Evolutionary conservation across 2,113 vertebrate species (phyloP), one percentile per base, ranked within the genome.

Genomic region (Phalacrocorax brasilianus): DNA sequence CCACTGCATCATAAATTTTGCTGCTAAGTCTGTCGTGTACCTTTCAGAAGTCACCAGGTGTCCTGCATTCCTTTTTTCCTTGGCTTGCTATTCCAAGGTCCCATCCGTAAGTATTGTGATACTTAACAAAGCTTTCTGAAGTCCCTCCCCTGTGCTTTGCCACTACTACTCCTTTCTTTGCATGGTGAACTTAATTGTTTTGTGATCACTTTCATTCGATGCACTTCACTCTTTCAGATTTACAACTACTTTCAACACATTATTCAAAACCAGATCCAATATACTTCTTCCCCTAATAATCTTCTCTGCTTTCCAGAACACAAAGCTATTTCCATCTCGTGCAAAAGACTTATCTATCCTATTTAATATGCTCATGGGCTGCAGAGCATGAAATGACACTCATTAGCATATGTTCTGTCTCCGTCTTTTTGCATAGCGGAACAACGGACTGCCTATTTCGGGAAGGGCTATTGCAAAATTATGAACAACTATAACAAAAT

Each of bases 341-440:
- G 50, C 40, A 35, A 6, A 9, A 74, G 61, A 38, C 62, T n/a
- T 66, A 24, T 16, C 21, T 40, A 3, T 42, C 8, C 9, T 58
- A 28, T 24, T 62, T 49, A 42, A 32, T 3, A 78, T 2, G 59
- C 28, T 23, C 21, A 42, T 27, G 18, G 44, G 70, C 44, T 18
- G n/a, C 59, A 50, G 72, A 75, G 45, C 40, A 21, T 5, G 42
- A 74, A 55, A 45, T 16, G 22, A 52, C 63, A 72, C 62, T 21
- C 52, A 40, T 40, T 38, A 62, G 62, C 30, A 59, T 18, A 45
- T 9, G 44, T 14, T 66, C 44, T 26, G 32, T 18, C 70, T 52
- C n/a, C 1, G 0, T 33, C 44, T 26, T 52, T 66, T 22, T 12
- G 19, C 67, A 4, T 2, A 21, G 22, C 16, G 47, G 14, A 62